Evolutionary conservation across 2,113 vertebrate species (phyloP).

Genomic region (Benitochromis conjunctus): DNA sequence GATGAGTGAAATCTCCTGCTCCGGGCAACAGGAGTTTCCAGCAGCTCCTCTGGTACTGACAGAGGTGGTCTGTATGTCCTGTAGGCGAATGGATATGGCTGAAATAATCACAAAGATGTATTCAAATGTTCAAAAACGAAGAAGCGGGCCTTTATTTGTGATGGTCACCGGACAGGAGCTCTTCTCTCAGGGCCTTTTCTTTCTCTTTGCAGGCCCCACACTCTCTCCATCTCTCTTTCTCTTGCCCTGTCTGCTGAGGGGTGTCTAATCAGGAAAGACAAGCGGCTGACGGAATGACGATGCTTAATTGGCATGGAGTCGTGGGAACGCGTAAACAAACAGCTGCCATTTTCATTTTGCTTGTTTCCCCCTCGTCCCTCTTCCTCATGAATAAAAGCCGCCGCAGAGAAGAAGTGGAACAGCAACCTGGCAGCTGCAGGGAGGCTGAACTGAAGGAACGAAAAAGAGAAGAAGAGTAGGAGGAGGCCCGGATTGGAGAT

Average conservation of each 20-base stretch:
- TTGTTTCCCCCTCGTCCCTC: conserved; percentile 52
- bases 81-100: neutral
- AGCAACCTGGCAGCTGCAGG: conserved; percentile 68
- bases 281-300: conserved; percentile 72
- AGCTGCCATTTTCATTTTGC: conserved; percentile 74
- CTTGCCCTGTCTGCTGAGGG: conserved; percentile 61
- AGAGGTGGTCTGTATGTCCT: neutral
- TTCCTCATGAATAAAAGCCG: conserved; percentile 67
- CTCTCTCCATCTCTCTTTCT: neutral
- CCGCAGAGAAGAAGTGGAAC: conserved; percentile 57
- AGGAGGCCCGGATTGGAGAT: conserved; percentile 60
- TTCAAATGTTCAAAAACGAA: neutral
- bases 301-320: conserved; percentile 76
- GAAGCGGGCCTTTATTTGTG: neutral
- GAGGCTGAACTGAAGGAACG: conserved; percentile 46
- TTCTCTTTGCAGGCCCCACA: neutral
- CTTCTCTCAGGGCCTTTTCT: neutral
- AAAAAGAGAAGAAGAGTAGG: conserved; percentile 1
- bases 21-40: neutral
- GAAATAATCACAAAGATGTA: neutral
- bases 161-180: neutral
- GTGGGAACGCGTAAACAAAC: conserved; percentile 82
- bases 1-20: neutral
- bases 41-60: neutral
- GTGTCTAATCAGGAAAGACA: conserved; percentile 75